These are phyloP conservation scores for Limenitis camilla DNA, from an alignment of 2,888 invertebrate species.

Conservation along the genomic window DNA sequence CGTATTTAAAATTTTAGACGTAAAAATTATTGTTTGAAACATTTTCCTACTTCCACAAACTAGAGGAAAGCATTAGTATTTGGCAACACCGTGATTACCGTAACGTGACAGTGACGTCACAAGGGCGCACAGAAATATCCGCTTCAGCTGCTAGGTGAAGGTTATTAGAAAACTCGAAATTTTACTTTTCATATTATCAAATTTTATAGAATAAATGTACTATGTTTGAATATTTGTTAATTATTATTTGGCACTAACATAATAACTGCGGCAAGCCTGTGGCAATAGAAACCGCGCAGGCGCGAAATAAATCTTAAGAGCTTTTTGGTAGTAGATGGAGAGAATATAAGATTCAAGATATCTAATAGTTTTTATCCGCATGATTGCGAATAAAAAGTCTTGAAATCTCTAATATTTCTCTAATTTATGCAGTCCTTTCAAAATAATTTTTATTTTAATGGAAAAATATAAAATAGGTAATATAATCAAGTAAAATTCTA, in stretches of 20 bases:
- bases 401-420: no score
- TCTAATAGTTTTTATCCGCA: no score
- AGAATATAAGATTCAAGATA: no score
- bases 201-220: background rate
- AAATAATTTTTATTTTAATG: no score
- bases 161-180: slow-evolving; percentile 34
- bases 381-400: no score
- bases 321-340: background rate
- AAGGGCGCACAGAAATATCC: slow-evolving; percentile 65
- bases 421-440: no score
- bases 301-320: slow-evolving; percentile 23
- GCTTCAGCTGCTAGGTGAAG: slow-evolving; percentile 68
- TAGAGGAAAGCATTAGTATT: slow-evolving; percentile 10
- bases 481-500: no score
- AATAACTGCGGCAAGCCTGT: slow-evolving; percentile 54
- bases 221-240: no score
- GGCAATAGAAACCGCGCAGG: slow-evolving; percentile 33
- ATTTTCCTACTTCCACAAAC: slow-evolving; percentile 6
- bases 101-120: slow-evolving; percentile 65
- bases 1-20: no score
- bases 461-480: no score
- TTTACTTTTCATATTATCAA: slow-evolving; percentile 7
- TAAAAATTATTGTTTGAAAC: background rate
- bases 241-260: no score
- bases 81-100: slow-evolving; percentile 43